Base-by-base conservation (phyloP, 1,140 invertebrate genomes). In the Cryptotermes secundus region DNA sequence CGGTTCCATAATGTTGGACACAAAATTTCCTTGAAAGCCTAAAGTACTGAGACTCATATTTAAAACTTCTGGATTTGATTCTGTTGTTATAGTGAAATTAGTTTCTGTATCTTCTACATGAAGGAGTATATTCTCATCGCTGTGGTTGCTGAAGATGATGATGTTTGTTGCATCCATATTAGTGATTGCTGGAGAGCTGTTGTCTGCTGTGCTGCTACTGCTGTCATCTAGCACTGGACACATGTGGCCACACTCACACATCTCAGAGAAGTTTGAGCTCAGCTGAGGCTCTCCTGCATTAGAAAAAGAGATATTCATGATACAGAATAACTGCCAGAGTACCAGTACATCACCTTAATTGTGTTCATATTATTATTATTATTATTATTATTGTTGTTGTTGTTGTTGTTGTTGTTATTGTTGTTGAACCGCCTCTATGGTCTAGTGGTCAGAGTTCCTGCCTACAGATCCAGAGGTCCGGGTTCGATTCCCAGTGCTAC, bases 141-240 rank as follows among this genome's bases (percentile, higher is more conserved):
- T 83, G 26, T 84, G 83, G 79, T 86, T 85, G 34, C 84, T 84
- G 22, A 87, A 85, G 24, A 87, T 83, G 49, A 87, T 85, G n/a
- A 87, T 85, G 80, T 87, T 86, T 22, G 86, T 86, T 35, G 85
- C 84, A 24, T 80, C 83, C 16, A 85, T 36, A 31, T 72, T 6
- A 10, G 59, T 72, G 59, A n/a, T n/a, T 81, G 80, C 2, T 36
- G 80, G 34, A 36, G 80, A 81, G n/a, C 14, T 19, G 6, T 81
- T 36, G 34, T 36, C 26, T 38, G 80, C 80, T 12, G 34, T 45
- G 80, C 34, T 34, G 12, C 80, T 81, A 2, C 26, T 31, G 87
- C 81, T 86, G 90, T 90, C 16, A 86, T 80, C 9, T 84, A 85
- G 72, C 87, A 88, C 36, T 86, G 80, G 35, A 82, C 86, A 86